Evolutionary conservation across 1,140 invertebrate species (phyloP).

Genomic region (Lutraria rhynchaena): DNA sequence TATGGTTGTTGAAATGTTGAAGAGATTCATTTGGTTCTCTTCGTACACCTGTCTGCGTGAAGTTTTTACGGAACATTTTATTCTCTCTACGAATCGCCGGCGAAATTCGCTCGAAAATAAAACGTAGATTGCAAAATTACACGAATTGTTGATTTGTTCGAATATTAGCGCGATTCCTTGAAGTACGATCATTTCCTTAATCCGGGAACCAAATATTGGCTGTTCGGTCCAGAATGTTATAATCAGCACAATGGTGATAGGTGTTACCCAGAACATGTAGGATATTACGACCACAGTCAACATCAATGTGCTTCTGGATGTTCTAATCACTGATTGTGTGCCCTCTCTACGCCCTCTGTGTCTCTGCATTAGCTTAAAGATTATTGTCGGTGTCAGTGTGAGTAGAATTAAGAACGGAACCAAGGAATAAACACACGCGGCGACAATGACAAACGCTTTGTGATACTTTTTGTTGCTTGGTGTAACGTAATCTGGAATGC

Average conservation of each 20-base stretch:
- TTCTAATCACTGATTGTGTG: neutral
- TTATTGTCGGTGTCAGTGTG: conserved; percentile 35
- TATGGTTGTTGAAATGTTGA: too few relatives aligned
- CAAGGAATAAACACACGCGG: conserved; percentile 47
- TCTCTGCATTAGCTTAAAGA: conserved; percentile 33
- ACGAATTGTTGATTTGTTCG: conserved; percentile 59
- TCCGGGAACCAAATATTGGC: conserved; percentile 50
- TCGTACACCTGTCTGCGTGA: too few relatives aligned
- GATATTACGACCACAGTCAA: conserved; percentile 59
- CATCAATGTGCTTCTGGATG: conserved; percentile 54
- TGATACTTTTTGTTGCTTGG: conserved; percentile 12
- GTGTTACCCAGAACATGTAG: conserved; percentile 60
- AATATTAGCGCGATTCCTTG: conserved; percentile 45
- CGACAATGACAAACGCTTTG: conserved; percentile 28
- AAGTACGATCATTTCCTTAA: conserved; percentile 27
- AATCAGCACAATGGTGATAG: conserved; percentile 53
- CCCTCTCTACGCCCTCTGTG: neutral
- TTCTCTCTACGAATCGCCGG: neutral
- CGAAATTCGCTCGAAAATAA: conserved; percentile 48
- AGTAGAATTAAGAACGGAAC: conserved; percentile 38
- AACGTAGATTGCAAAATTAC: conserved; percentile 59
- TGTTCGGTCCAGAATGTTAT: conserved; percentile 33
- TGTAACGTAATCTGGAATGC: conserved; percentile 56
- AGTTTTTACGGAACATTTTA: too few relatives aligned
- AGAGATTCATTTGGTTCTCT: too few relatives aligned